These are phyloP conservation scores for Baronia brevicornis DNA, from an alignment of 2,888 invertebrate species.

Conservation along the genomic window DNA sequence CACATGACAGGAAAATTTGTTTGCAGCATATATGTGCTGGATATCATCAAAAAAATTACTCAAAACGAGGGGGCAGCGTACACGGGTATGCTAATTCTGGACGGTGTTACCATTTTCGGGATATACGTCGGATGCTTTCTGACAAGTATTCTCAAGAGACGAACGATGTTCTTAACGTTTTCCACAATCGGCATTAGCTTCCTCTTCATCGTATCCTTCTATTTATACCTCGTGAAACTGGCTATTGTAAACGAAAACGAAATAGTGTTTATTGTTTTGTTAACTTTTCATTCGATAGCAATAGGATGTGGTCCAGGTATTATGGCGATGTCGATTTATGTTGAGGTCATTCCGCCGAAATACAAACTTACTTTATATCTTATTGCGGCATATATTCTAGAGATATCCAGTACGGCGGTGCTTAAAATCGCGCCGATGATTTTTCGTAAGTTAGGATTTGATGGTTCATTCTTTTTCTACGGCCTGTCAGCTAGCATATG, in stretches of 20 bases:
- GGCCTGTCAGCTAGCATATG: slow-evolving; percentile 19
- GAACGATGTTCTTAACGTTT: slow-evolving; percentile 35
- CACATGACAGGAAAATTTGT: slow-evolving; percentile 42
- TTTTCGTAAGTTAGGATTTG: slow-evolving; percentile 24
- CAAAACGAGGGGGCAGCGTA: slow-evolving; percentile 36
- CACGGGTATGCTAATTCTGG: slow-evolving; percentile 45
- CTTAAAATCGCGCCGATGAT: slow-evolving; percentile 30
- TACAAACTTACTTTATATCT: slow-evolving; percentile 30
- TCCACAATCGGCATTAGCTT: slow-evolving; percentile 36
- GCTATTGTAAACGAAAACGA: slow-evolving; percentile 32
- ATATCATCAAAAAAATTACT: slow-evolving; percentile 39
- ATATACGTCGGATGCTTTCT: slow-evolving; percentile 27
- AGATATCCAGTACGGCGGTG: slow-evolving; percentile 6
- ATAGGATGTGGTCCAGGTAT: slow-evolving; percentile 33
- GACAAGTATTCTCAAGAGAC: slow-evolving; percentile 20
- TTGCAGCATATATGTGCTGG: slow-evolving; percentile 39
- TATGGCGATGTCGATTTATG: slow-evolving; percentile 25
- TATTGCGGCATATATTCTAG: slow-evolving; percentile 11
- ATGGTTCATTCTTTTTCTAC: slow-evolving; percentile 30
- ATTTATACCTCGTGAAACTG: slow-evolving; percentile 36
- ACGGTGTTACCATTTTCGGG: slow-evolving; percentile 41
- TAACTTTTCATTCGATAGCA: slow-evolving; percentile 28
- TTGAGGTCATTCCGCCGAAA: slow-evolving; percentile 40
- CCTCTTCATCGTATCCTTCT: slow-evolving; percentile 38
- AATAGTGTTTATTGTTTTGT: slow-evolving; percentile 28